Evolutionary conservation across 1,140 invertebrate species (phyloP), one percentile per base, ranked within the genome.

Genomic region (Eurytemora carolleeae): DNA sequence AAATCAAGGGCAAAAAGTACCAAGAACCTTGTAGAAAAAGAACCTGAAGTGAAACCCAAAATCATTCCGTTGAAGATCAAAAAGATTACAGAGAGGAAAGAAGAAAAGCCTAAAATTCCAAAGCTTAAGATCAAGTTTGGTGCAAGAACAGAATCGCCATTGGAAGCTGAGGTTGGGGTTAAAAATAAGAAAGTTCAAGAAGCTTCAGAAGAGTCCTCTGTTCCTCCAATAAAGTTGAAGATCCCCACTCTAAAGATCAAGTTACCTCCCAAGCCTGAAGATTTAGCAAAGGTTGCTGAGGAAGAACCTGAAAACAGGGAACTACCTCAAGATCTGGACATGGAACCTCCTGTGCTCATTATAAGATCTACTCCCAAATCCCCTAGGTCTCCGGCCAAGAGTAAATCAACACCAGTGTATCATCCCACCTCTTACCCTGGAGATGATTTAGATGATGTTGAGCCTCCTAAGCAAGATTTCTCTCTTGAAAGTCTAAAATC

Each of bases 81-180:
- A 19, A 23, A 57, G 56, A 20, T n/a, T 3, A 22, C 56, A 20
- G n/a, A 19, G 23, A 17, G 1, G 1, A 24, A 57, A 23, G 23
- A 19, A 17, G n/a, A 18, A 3, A 17, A 7, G 2, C 20, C 56
- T 24, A 57, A 57, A 17, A 24, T 57, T 17, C 59, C 59, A 3
- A 62, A 62, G 18, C 20, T 62, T 20, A 62, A 62, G 52, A 62
- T 62, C 24, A 62, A 60, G 22, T 56, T 62, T 23, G n/a, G n/a
- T n/a, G n/a, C n/a, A n/a, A n/a, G n/a, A n/a, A n/a, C n/a, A n/a
- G n/a, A n/a, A n/a, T n/a, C n/a, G n/a, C n/a, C n/a, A n/a, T n/a
- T n/a, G n/a, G n/a, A n/a, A n/a, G n/a, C n/a, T n/a, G n/a, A n/a
- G n/a, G n/a, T n/a, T n/a, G n/a, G n/a, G n/a, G n/a, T n/a, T n/a